phyloP scores from a whole-genome alignment of 2,113 vertebrate species.

The Oncorhynchus mykiss region DNA sequence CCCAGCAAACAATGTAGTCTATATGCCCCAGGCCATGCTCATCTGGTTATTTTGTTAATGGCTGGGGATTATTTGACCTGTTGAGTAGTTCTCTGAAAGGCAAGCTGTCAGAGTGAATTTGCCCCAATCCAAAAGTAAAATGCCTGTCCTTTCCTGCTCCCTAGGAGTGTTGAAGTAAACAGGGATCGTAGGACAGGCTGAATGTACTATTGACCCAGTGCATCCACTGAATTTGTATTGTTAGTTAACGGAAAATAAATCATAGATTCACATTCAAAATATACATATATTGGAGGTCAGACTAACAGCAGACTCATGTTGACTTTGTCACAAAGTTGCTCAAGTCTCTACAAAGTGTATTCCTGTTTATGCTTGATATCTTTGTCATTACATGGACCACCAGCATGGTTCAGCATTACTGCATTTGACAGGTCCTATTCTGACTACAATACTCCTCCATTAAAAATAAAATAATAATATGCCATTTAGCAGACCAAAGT shows the following conservation, averaged over 20 bases:
- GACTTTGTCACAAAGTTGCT: too few species aligned
- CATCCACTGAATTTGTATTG: slow-evolving; percentile 4
- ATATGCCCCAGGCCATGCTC: slow-evolving; percentile 35
- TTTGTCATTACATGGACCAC: too few species aligned
- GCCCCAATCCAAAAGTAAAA: slow-evolving; percentile 50
- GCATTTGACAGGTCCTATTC: too few species aligned
- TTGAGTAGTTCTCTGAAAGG: slow-evolving; percentile 35
- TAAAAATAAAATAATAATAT: too few species aligned
- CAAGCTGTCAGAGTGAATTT: slow-evolving; percentile 46
- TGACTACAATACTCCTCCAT: too few species aligned
- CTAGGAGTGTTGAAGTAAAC: slow-evolving; percentile 9
- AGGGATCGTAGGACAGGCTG: neutral
- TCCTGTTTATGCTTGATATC: too few species aligned
- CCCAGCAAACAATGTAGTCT: slow-evolving; percentile 15
- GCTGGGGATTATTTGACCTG: slow-evolving; percentile 51
- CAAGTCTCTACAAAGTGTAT: too few species aligned
- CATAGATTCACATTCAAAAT: neutral
- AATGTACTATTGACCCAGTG: slow-evolving; percentile 31
- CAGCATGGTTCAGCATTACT: too few species aligned
- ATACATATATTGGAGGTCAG: neutral
- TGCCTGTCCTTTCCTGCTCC: slow-evolving; percentile 30
- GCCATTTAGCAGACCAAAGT: too few species aligned
- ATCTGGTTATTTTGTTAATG: slow-evolving; percentile 54
- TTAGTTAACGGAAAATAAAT: too few species aligned
- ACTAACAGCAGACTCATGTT: neutral